Conservation (phyloP, 2,888 invertebrate genomes). For the Volucella bombylans region DNA sequence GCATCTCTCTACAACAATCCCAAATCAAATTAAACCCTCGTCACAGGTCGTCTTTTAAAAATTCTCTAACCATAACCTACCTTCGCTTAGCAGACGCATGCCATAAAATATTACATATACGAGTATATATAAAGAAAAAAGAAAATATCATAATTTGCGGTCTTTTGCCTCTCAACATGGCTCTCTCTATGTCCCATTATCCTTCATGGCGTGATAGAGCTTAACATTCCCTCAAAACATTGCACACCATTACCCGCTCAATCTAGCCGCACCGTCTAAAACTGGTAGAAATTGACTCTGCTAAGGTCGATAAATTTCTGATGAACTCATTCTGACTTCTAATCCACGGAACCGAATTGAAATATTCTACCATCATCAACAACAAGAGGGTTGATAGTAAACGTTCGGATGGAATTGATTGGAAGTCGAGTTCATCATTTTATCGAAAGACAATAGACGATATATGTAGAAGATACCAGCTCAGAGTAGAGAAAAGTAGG, state of each 20-base stretch:
- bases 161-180: slow-evolving; percentile 58
- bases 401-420: slow-evolving; percentile 41
- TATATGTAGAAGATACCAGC: background rate
- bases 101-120: background rate
- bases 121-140: background rate
- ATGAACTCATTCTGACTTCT: slow-evolving; percentile 68
- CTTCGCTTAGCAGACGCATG: background rate
- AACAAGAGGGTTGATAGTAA: background rate
- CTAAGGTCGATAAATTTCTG: slow-evolving; percentile 71
- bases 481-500: background rate
- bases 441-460: slow-evolving; percentile 43
- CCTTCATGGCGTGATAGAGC: slow-evolving; percentile 55
- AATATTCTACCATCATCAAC: slow-evolving; percentile 35
- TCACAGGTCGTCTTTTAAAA: too few species aligned
- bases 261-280: slow-evolving; percentile 54
- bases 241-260: slow-evolving; percentile 73
- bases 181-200: slow-evolving; percentile 41
- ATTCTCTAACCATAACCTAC: background rate
- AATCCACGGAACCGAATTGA: slow-evolving; percentile 65
- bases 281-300: slow-evolving; percentile 24
- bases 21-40: too few species aligned
- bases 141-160: slow-evolving; percentile 53
- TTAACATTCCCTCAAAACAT: slow-evolving; percentile 67
- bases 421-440: slow-evolving; percentile 58
- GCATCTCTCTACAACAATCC: too few species aligned